Evolutionary conservation across 2,113 vertebrate genomes (phyloP).

Genomic region (Cisticola juncidis): DNA sequence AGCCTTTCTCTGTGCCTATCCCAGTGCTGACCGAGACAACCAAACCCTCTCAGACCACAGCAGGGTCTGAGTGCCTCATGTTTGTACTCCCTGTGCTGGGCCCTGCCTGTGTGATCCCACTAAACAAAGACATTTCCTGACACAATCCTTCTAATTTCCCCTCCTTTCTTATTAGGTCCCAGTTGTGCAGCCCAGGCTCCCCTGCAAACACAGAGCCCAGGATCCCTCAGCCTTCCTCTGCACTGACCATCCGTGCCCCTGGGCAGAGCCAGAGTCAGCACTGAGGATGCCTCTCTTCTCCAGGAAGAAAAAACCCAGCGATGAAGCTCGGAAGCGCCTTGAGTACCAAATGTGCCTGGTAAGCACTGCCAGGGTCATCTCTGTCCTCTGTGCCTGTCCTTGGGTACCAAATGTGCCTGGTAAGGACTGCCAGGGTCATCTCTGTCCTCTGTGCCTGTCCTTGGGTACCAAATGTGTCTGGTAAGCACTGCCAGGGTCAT

Average conservation of each 20-base stretch:
- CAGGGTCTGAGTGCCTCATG: rapidly evolving
- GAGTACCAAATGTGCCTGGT: slow-evolving; percentile 93
- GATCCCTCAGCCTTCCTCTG: not conserved
- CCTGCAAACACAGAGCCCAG: not conserved
- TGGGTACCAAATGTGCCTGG: slow-evolving; percentile 90
- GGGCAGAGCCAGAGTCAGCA: not conserved
- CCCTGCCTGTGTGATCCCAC: not conserved
- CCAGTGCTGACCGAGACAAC: not conserved
- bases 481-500: slow-evolving; percentile 56
- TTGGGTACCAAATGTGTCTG: too few species aligned
- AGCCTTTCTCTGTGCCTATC: not conserved
- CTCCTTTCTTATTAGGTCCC: not conserved
- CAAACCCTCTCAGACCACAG: not conserved
- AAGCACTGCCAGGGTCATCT: not conserved
- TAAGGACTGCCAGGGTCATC: slow-evolving; percentile 26
- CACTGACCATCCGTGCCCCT: not conserved
- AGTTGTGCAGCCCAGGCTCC: not conserved
- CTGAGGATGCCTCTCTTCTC: slow-evolving; percentile 89
- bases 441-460: too few species aligned
- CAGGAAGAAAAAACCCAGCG: slow-evolving; percentile 88
- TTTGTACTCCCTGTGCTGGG: not conserved
- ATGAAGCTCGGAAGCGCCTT: slow-evolving; percentile 87
- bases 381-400: slow-evolving; percentile 3
- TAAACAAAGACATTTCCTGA: not conserved
- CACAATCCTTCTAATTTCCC: not conserved